Evolutionary conservation across 2,888 invertebrate genomes (phyloP), one percentile per base, ranked within the genome.

Genomic region (Laothoe populi): DNA sequence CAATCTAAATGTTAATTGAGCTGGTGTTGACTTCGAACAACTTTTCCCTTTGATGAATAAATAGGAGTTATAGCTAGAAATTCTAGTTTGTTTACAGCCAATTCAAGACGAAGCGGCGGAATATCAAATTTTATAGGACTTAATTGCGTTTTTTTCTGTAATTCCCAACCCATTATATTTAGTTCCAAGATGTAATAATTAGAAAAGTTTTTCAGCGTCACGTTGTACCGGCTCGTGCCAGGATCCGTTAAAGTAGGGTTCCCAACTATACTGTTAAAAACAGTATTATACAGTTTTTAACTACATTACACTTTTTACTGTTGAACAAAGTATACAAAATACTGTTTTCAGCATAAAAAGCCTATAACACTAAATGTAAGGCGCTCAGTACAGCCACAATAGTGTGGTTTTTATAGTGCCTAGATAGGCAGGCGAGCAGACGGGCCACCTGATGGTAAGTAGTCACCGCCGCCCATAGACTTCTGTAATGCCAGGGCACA

Each of bases 41-140:
- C 35, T 53, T 53, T 53, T 53, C 49, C 49, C 49, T 53, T 35
- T 53, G 31, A 53, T 35, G 31, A 53, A 53, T 53, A 53, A 53
- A 53, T 31, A 19, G 26, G 24, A 48, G 48, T 49, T 49, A 49
- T 53, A 19, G 4, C 31, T 53, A 53, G 11, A 53, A 53, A 53
- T 53, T 35, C 16, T 16, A n/a, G 11, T 35, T 35, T 8, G 49
- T 49, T 49, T 31, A 31, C 8, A 24, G 8, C 1, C 8, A 26
- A 49, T 49, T 53, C 19, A 53, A 19, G 19, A 19, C 19, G 1
- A 19, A 44, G n/a, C n/a, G n/a, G n/a, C n/a, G n/a, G n/a, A n/a
- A 46, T 46, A 21, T 46, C 7, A 26, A 4, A 4, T 26, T 4
- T 26, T 13, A 0, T 31, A 53, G 11, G 8, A 11, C 53, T 10